Percentiles rank a stretch among this genome's conserved stretches.
Conservation (phyloP, 2,113 vertebrate species). For the Diadophis punctatus region DNA sequence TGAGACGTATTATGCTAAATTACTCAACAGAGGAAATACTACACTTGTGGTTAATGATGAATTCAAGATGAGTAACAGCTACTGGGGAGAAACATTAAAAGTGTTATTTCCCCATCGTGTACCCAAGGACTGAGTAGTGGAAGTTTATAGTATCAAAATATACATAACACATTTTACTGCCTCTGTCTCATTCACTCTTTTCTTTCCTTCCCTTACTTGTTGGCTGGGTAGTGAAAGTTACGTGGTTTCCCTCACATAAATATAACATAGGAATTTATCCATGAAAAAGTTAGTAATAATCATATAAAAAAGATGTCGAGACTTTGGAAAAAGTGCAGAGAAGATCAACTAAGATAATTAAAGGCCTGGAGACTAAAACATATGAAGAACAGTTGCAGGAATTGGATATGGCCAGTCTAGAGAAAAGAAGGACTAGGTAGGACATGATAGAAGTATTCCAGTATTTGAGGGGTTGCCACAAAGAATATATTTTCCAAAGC, state of each 20-base stretch:
- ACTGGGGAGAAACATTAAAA: not conserved
- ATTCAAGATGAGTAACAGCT: not conserved
- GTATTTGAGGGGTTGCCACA: too few species aligned
- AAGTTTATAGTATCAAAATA: not conserved
- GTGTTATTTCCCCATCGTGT: not conserved
- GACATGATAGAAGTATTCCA: too few species aligned
- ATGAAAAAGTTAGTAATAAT: not conserved
- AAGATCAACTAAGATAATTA: not conserved
- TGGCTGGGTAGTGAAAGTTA: not conserved
- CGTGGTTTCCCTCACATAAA: not conserved
- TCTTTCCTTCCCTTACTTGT: not conserved
- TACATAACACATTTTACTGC: not conserved
- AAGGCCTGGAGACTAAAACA: not conserved
- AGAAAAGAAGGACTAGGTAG: too few species aligned
- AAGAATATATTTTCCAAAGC: too few species aligned
- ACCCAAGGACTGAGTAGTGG: not conserved
- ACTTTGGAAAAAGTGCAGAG: not conserved
- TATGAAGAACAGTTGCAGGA: not conserved
- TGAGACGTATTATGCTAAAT: conserved; percentile 43
- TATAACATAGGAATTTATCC: not conserved
- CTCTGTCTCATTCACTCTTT: not conserved
- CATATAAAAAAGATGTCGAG: not conserved
- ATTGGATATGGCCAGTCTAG: not conserved
- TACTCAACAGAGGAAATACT: conserved; percentile 58
- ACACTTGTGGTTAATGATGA: conserved; percentile 42